Base-by-base conservation (phyloP, 2,888 invertebrate genomes). In the Chrysopilus asiliformis region DNA sequence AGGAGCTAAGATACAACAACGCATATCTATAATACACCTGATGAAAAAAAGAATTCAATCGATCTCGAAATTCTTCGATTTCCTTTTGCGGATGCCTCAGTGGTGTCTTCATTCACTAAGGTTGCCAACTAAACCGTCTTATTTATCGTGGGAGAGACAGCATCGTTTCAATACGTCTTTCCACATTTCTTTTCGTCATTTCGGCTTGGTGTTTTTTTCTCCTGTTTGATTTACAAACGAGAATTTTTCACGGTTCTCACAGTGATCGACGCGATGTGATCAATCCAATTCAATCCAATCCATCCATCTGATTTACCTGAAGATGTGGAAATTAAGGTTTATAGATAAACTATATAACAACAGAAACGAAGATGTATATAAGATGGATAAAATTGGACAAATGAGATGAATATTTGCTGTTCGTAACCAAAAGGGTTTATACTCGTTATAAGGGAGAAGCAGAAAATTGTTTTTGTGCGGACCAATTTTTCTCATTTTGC, bases 111-210 rank as follows among this genome's bases (percentile, higher is more conserved):
- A 34, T 34, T 34, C 27, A 29, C 17, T 35, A n/a, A 27, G 29
- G 34, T 35, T 34, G 39, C 34, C 35, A 39, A 30, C 35, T 26
- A 12, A 29, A 17, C 38, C 27, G 12, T 38, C 33, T 33, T 38
- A 40, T 40, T 36, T 40, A 40, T 40, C 40, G 40, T 40, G 40
- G 40, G 40, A 40, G 40, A 40, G 33, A 40, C 28, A 26, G 27
- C 19, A 25, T 9, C 30, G 29, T 25, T 20, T 34, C 35, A 28
- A 19, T 19, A 27, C 26, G 14, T 20, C 17, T n/a, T n/a, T n/a
- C n/a, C n/a, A n/a, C n/a, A n/a, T n/a, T n/a, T n/a, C n/a, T n/a
- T n/a, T n/a, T n/a, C n/a, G n/a, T n/a, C n/a, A n/a, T n/a, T n/a
- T n/a, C n/a, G n/a, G 22, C 26, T 16, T 26, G 16, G 10, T n/a